phyloP scores from a whole-genome alignment of 2,113 vertebrate species.

The Heterochromis multidens region DNA sequence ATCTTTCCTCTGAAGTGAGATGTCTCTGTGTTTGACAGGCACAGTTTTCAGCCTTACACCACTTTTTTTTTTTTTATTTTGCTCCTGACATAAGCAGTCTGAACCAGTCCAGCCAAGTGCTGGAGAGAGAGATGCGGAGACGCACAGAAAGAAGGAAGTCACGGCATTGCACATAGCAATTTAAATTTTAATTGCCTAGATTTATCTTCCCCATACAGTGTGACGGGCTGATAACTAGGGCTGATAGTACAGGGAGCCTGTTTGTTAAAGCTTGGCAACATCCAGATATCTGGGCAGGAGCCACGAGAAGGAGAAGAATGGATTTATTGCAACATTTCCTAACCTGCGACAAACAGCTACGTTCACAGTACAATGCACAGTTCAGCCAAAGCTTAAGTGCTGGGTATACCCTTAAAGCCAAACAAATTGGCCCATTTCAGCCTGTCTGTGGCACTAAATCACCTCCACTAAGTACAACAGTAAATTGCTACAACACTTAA shows the following conservation, averaged over 20 bases:
- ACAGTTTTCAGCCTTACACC: not conserved
- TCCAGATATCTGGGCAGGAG: constrained; percentile 42
- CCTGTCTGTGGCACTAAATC: constrained; percentile 10
- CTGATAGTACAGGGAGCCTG: constrained; percentile 67
- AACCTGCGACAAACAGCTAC: constrained; percentile 41
- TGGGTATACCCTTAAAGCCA: constrained; percentile 14
- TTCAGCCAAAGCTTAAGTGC: constrained; percentile 35
- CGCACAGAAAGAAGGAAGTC: constrained; percentile 60
- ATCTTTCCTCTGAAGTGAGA: not conserved
- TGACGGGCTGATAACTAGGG: constrained; percentile 74
- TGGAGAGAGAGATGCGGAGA: constrained; percentile 26
- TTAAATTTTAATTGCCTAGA: constrained; percentile 81
- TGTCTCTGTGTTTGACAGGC: constrained; percentile 14
- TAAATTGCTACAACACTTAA: constrained; percentile 7
- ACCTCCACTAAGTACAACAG: not conserved
- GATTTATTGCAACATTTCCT: constrained; percentile 53
- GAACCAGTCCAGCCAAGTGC: constrained; percentile 1
- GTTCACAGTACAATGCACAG: constrained; percentile 25
- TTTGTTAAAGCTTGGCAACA: constrained; percentile 69
- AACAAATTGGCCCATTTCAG: constrained; percentile 39
- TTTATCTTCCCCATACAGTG: constrained; percentile 77
- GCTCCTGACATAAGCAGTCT: not conserved
- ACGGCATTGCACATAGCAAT: constrained; percentile 72
- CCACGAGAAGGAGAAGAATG: constrained; percentile 43
- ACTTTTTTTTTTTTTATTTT: not conserved